phyloP scores from a whole-genome alignment of 2,888 invertebrate species.

The Aphrophora alni region DNA sequence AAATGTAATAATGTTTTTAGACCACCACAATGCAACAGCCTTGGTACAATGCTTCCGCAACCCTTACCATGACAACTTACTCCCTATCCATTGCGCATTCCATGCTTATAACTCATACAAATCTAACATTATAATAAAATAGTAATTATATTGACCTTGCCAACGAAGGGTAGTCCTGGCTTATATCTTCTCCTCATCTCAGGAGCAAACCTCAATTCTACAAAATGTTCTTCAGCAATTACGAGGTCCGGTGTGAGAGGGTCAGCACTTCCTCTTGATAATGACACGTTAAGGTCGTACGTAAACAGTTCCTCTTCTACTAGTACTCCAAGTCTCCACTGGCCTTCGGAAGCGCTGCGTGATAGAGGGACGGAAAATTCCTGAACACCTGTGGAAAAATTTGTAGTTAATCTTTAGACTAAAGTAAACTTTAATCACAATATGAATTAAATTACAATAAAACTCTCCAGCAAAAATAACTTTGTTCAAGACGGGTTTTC shows the following conservation, averaged over 20 bases:
- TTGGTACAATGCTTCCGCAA: too few species aligned
- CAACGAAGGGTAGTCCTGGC: slow-evolving; percentile 70
- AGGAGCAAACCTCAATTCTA: slow-evolving; percentile 68
- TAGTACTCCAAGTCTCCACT: slow-evolving; percentile 64
- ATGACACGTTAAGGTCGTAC: slow-evolving; percentile 64
- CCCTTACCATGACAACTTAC: too few species aligned
- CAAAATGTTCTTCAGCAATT: slow-evolving; percentile 71
- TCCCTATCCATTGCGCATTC: too few species aligned
- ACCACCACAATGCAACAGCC: too few species aligned
- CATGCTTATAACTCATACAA: too few species aligned
- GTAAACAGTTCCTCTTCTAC: slow-evolving; percentile 64
- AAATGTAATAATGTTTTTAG: too few species aligned
- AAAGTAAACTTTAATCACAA: too few species aligned
- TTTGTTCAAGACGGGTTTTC: too few species aligned
- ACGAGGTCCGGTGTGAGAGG: slow-evolving; percentile 62
- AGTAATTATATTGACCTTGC: slow-evolving; percentile 63
- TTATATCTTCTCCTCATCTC: slow-evolving; percentile 71
- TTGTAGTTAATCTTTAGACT: too few species aligned
- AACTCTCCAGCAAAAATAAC: too few species aligned
- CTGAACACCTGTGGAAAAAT: slow-evolving; percentile 63
- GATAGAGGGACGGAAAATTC: slow-evolving; percentile 65
- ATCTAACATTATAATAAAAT: too few species aligned
- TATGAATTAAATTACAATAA: too few species aligned
- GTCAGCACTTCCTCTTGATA: slow-evolving; percentile 47
- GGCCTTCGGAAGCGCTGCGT: slow-evolving; percentile 63